A percentile compares a stretch with the other conserved stretches of the same genome.
Conservation (phyloP, 2,888 invertebrate species). For the Cataglyphis rosenhaueri region DNA sequence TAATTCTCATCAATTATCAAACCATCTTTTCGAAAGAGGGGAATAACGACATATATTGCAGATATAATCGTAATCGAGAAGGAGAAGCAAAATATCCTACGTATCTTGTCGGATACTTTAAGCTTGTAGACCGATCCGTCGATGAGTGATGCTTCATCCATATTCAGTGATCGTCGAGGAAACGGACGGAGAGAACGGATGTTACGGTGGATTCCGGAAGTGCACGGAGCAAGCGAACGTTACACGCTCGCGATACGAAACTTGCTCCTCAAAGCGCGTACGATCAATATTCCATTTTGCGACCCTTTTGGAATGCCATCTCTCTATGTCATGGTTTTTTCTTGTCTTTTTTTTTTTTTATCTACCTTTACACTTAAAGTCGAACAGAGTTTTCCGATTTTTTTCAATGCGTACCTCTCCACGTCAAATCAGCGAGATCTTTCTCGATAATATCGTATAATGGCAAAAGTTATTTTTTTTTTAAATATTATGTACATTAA, state of each 20-base stretch:
- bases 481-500: not conserved
- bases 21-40: not conserved
- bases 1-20: not conserved
- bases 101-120: conserved; percentile 34
- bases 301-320: conserved; percentile 22
- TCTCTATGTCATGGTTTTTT: not conserved
- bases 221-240: conserved; percentile 30
- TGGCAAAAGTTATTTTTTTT: not conserved
- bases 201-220: conserved; percentile 39
- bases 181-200: conserved; percentile 53
- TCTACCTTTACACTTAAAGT: not conserved
- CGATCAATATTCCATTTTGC: conserved; percentile 41
- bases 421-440: not conserved
- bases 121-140: conserved; percentile 36
- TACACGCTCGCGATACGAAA: conserved; percentile 40
- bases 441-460: not conserved
- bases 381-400: not conserved
- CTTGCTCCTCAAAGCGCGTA: conserved; percentile 45
- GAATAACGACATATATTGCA: not conserved
- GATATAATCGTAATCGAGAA: not conserved
- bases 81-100: conserved; percentile 10
- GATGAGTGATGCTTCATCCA: conserved; percentile 64
- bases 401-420: not conserved
- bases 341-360: not conserved
- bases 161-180: conserved; percentile 65